These are phyloP conservation scores for Kryptolebias ocellatus DNA, from an alignment of 2,797 vertebrate species.

Conservation along the genomic window DNA sequence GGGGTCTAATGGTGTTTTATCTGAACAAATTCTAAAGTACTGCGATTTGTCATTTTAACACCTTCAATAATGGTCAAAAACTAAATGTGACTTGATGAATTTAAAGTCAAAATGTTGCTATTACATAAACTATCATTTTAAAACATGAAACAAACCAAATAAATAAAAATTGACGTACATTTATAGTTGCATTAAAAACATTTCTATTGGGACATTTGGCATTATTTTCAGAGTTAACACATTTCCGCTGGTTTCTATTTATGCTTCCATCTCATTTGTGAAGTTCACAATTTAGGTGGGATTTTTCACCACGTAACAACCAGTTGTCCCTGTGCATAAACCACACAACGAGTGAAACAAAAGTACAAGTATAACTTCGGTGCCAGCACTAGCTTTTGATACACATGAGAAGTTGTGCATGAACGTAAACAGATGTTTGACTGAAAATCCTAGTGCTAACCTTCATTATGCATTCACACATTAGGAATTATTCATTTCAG, in stretches of 20 bases:
- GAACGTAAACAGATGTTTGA: not conserved
- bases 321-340: not conserved
- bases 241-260: not conserved
- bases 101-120: not conserved
- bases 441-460: not conserved
- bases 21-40: not conserved
- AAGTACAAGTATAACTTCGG: not conserved
- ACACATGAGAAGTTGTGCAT: not conserved
- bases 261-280: not conserved
- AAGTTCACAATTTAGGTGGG: not conserved
- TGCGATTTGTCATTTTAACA: too few species aligned
- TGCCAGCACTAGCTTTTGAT: not conserved
- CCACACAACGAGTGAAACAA: not conserved
- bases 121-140: too few species aligned
- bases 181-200: not conserved
- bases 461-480: not conserved
- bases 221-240: not conserved
- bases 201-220: not conserved
- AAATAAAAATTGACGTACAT: not conserved
- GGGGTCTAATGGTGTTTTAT: not conserved
- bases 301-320: not conserved
- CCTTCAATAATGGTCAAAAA: not conserved
- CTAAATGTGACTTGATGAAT: not conserved
- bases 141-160: not conserved
- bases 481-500: not conserved